phyloP scores from a whole-genome alignment of 1,140 invertebrate genomes.

The Lerema accius region DNA sequence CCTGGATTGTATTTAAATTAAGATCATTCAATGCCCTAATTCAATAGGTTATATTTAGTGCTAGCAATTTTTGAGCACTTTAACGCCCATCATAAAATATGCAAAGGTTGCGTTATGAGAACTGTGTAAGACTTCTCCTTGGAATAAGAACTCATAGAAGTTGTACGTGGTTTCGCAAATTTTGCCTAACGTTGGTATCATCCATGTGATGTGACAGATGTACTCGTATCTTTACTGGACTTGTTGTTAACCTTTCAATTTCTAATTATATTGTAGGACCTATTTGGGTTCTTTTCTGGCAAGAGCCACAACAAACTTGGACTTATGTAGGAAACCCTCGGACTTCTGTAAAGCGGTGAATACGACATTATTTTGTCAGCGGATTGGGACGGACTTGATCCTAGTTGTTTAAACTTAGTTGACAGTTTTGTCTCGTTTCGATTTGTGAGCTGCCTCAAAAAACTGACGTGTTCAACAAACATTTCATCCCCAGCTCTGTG shows the following conservation, averaged over 20 bases:
- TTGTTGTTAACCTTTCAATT: neutral
- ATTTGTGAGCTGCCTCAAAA: neutral
- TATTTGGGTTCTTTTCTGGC: too few species aligned
- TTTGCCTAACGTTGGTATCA: neutral
- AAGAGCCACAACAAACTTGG: too few species aligned
- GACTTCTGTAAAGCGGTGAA: neutral
- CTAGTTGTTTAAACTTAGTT: neutral
- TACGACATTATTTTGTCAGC: neutral
- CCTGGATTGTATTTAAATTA: neutral
- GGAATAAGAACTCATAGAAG: neutral
- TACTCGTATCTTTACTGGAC: neutral
- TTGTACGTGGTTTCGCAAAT: neutral
- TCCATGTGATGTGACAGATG: too few species aligned
- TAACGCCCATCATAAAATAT: slow-evolving; percentile 9
- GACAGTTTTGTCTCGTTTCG: too few species aligned
- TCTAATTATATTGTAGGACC: too few species aligned
- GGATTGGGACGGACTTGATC: neutral
- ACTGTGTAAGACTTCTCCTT: neutral
- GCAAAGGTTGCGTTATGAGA: neutral
- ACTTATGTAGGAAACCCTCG: neutral
- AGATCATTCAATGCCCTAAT: too few species aligned
- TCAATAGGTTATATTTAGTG: too few species aligned
- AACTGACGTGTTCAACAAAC: neutral
- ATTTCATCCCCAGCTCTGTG: neutral
- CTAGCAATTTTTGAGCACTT: slow-evolving; percentile 6